Evolutionary conservation across 2,888 invertebrate species (phyloP).

Genomic region (Clanis bilineata): DNA sequence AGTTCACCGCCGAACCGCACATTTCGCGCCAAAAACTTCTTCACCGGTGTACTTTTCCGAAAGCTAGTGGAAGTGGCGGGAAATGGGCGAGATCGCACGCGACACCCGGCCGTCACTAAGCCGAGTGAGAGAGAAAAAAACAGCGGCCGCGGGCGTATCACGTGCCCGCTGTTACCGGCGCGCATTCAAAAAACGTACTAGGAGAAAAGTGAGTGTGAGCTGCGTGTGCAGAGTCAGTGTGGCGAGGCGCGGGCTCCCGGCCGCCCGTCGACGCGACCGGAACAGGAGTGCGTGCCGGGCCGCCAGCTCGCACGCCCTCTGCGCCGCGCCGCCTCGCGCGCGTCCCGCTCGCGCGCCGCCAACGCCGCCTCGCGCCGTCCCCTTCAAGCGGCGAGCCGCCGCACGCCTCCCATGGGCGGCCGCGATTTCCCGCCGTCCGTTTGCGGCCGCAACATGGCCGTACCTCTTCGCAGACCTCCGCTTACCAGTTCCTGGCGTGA

Average conservation of each 20-base stretch:
- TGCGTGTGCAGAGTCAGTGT: constrained; percentile 68
- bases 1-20: constrained; percentile 40
- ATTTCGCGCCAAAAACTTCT: constrained; percentile 79
- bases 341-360: constrained; percentile 58
- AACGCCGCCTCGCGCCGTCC: constrained; percentile 49
- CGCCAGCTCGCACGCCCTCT: constrained; percentile 79
- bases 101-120: constrained; percentile 70
- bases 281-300: constrained; percentile 78
- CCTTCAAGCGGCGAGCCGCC: constrained; percentile 59
- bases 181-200: constrained; percentile 75
- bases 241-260: constrained; percentile 77
- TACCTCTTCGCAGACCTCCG: constrained; percentile 56
- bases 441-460: constrained; percentile 75
- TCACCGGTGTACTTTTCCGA: constrained; percentile 53
- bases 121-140: constrained; percentile 75
- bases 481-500: constrained; percentile 52
- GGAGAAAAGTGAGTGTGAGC: constrained; percentile 67
- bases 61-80: constrained; percentile 63
- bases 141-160: constrained; percentile 73
- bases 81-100: constrained; percentile 70
- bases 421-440: constrained; percentile 77
- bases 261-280: constrained; percentile 81
- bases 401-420: constrained; percentile 81
- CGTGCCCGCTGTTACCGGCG: constrained; percentile 76
- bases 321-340: constrained; percentile 82